Conservation (phyloP, 1,140 invertebrate species). For the Halictus rubicundus region DNA sequence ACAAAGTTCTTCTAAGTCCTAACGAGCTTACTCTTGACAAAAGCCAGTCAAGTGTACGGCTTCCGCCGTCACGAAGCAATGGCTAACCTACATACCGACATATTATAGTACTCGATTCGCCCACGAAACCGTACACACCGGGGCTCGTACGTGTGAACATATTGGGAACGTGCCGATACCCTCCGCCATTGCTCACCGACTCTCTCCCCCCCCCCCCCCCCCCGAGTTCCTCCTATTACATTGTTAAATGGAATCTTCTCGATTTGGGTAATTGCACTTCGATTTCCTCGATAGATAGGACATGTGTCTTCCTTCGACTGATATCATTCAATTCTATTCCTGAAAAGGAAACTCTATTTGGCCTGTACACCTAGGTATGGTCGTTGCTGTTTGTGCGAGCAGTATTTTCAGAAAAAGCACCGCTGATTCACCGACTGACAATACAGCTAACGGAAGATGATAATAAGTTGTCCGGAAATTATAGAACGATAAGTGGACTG, state of each 20-base stretch:
- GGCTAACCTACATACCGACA: constrained; percentile 65
- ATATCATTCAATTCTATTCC: too few relatives aligned
- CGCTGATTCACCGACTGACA: too few relatives aligned
- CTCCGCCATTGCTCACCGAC: neutral
- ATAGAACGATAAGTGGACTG: too few relatives aligned
- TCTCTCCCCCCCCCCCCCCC: too few relatives aligned
- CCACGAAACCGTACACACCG: neutral
- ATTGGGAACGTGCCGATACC: neutral
- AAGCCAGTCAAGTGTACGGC: constrained; percentile 62
- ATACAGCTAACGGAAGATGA: too few relatives aligned
- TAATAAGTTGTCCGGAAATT: too few relatives aligned
- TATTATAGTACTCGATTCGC: constrained; percentile 47
- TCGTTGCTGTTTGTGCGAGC: too few relatives aligned
- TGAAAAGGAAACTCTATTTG: too few relatives aligned
- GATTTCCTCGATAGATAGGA: neutral
- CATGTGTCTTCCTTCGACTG: neutral
- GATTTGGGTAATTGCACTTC: neutral
- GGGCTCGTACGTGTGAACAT: neutral
- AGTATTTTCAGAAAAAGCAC: too few relatives aligned
- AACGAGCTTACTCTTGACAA: constrained; percentile 65
- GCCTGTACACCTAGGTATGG: too few relatives aligned
- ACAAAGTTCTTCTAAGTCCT: constrained; percentile 66
- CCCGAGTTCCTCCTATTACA: neutral
- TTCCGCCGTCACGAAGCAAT: constrained; percentile 59
- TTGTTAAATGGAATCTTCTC: neutral